phyloP scores from a whole-genome alignment of 1,140 invertebrate genomes.

The Hyphantria cunea region DNA sequence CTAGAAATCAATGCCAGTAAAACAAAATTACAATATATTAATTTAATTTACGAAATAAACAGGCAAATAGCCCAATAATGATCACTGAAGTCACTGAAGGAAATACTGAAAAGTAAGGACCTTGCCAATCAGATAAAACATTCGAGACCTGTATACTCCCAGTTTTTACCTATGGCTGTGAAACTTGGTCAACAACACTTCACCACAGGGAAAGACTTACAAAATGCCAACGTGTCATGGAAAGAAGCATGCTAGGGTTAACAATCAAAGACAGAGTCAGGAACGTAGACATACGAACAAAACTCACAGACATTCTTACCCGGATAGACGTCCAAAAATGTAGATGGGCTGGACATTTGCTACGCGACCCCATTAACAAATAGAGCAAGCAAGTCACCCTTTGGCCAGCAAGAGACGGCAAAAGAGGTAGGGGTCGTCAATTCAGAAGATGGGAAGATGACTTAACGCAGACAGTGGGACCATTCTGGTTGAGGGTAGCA shows the following conservation, averaged over 20 bases:
- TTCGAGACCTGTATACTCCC: slow-evolving; percentile 29
- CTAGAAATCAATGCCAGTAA: slow-evolving; percentile 1
- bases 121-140: slow-evolving; percentile 23
- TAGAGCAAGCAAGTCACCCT: slow-evolving; percentile 15
- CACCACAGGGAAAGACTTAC: slow-evolving; percentile 28
- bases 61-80: slow-evolving; percentile 30
- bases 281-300: slow-evolving; percentile 32
- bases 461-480: slow-evolving; percentile 25
- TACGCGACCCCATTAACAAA: slow-evolving; percentile 27
- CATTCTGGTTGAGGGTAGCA: too few species aligned
- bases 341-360: slow-evolving; percentile 27
- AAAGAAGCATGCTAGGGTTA: slow-evolving; percentile 30
- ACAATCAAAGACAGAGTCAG: slow-evolving; percentile 30
- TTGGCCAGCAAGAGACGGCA: slow-evolving; percentile 29
- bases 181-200: slow-evolving; percentile 29
- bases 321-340: slow-evolving; percentile 25
- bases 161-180: slow-evolving; percentile 27
- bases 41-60: background rate
- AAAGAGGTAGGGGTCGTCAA: slow-evolving; percentile 16
- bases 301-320: slow-evolving; percentile 30
- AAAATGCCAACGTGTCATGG: slow-evolving; percentile 36
- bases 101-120: slow-evolving; percentile 33
- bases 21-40: slow-evolving; percentile 2
- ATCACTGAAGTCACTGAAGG: slow-evolving; percentile 30
- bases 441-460: slow-evolving; percentile 37